A percentile compares a stretch with the other conserved stretches of the same genome.
Evolutionary conservation across 2,797 vertebrate species (phyloP).

Genomic region (Pampus argenteus): DNA sequence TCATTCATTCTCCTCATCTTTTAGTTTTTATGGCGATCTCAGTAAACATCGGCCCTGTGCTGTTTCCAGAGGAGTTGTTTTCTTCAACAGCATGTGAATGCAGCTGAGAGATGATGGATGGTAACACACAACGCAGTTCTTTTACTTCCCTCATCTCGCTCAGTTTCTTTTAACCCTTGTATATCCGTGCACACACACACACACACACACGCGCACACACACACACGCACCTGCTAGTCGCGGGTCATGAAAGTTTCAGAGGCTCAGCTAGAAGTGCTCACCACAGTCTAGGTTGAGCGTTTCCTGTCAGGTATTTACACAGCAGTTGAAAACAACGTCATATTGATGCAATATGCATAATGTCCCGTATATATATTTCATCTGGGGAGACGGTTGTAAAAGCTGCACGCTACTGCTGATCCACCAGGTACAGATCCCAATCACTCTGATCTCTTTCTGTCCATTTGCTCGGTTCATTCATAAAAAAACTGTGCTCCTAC

Average conservation of each 20-base stretch:
- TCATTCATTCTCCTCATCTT: slow-evolving; percentile 69
- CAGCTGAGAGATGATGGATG: slow-evolving; percentile 40
- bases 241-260: slow-evolving; percentile 59
- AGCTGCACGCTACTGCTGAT: slow-evolving; percentile 18
- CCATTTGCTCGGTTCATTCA: slow-evolving; percentile 1
- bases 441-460: background rate
- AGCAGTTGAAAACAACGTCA: slow-evolving; percentile 49
- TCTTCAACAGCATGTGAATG: slow-evolving; percentile 28
- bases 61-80: slow-evolving; percentile 38
- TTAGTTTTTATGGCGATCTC: slow-evolving; percentile 56
- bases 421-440: background rate
- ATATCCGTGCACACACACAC: background rate
- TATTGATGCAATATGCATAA: slow-evolving; percentile 57
- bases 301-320: slow-evolving; percentile 56
- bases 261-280: slow-evolving; percentile 29
- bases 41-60: slow-evolving; percentile 45
- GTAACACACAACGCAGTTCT: slow-evolving; percentile 26
- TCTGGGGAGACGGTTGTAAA: slow-evolving; percentile 26
- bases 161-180: slow-evolving; percentile 31
- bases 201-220: background rate
- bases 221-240: background rate
- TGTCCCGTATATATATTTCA: slow-evolving; percentile 57
- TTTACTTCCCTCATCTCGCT: slow-evolving; percentile 3
- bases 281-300: slow-evolving; percentile 12
- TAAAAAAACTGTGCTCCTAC: background rate